Evolutionary conservation across 2,113 vertebrate species (phyloP).

Genomic region (Malurus alboscapulatus): DNA sequence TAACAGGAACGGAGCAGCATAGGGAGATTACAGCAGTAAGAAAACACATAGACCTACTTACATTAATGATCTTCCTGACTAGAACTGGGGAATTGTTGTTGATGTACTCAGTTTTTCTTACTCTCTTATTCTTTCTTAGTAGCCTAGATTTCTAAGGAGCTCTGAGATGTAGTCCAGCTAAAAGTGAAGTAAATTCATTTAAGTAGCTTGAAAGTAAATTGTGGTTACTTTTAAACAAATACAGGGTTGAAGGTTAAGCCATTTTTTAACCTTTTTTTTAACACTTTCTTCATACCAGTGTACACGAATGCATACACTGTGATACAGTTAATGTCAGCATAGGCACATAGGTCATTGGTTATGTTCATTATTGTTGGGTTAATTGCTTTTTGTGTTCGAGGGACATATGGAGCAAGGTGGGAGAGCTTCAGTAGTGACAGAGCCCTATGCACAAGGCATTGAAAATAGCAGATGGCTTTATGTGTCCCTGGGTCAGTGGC

Average conservation of each 20-base stretch:
- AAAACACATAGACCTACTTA: background rate
- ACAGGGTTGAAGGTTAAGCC: background rate
- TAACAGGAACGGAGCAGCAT: background rate
- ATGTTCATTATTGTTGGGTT: background rate
- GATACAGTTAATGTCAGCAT: background rate
- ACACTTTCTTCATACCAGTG: background rate
- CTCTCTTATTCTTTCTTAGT: background rate
- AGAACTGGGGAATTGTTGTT: background rate
- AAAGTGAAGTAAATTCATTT: background rate
- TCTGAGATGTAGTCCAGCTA: background rate
- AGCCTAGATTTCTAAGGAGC: background rate
- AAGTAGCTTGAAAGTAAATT: background rate
- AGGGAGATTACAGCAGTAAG: background rate
- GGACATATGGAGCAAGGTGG: background rate
- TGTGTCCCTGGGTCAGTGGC: background rate
- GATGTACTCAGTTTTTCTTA: background rate
- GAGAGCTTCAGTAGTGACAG: background rate
- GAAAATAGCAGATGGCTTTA: background rate
- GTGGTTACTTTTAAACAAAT: background rate
- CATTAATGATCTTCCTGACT: background rate
- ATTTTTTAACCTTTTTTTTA: background rate
- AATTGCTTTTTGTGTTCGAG: background rate
- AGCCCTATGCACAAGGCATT: background rate
- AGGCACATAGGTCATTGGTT: background rate
- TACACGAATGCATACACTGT: background rate